Conservation (phyloP, 2,113 vertebrate species). For the Sinosuthora webbiana region DNA sequence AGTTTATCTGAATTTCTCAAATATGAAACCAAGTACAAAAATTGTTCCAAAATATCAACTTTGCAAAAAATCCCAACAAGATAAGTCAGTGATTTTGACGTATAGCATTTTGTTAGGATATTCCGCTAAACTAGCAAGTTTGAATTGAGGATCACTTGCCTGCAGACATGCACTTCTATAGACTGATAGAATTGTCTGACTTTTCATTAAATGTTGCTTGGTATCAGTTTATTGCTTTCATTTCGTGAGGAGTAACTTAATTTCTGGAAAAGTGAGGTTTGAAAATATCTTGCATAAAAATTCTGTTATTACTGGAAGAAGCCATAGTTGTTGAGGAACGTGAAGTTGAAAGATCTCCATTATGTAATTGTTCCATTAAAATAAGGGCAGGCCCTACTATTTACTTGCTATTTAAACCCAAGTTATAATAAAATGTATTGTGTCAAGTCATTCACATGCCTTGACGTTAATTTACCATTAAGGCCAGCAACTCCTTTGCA, state of each 20-base stretch:
- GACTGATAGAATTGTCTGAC: not conserved
- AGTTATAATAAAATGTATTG: not conserved
- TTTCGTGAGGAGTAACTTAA: not conserved
- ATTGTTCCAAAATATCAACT: not conserved
- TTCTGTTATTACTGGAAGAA: not conserved
- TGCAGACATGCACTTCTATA: not conserved
- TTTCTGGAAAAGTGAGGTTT: not conserved
- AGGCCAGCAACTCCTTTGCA: not conserved
- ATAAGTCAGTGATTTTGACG: not conserved
- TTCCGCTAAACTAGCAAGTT: not conserved
- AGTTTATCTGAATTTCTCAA: not conserved
- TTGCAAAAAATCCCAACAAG: not conserved
- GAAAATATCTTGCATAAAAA: not conserved
- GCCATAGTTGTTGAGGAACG: not conserved
- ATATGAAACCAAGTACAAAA: not conserved
- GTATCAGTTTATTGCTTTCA: not conserved
- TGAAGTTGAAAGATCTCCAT: not conserved
- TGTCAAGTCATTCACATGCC: not conserved
- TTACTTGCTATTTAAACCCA: not conserved
- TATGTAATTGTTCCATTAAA: not conserved
- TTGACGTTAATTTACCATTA: not conserved
- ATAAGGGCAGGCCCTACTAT: not conserved
- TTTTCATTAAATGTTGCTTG: not conserved
- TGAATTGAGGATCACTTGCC: not conserved
- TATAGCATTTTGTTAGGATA: not conserved